phyloP scores from a whole-genome alignment of 2,888 invertebrate species.

The Phytoseiulus persimilis region DNA sequence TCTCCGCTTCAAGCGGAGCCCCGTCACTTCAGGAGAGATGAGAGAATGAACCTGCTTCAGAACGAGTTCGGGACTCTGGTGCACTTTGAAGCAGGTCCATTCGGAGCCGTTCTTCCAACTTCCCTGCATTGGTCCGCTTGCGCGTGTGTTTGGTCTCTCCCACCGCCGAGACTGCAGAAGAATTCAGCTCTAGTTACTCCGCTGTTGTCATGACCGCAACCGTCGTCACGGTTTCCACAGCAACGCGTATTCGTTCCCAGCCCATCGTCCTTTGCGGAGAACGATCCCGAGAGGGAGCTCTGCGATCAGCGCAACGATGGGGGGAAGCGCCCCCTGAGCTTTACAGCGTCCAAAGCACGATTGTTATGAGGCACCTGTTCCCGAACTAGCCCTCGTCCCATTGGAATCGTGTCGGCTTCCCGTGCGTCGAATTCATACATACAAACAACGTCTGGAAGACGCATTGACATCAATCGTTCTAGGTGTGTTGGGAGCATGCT shows the following conservation, averaged over 20 bases:
- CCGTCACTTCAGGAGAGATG: not conserved
- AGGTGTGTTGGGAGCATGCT: not conserved
- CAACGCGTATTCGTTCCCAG: not conserved
- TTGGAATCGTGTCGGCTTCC: not conserved
- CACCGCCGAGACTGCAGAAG: not conserved
- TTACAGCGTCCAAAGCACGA: not conserved
- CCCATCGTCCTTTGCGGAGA: not conserved
- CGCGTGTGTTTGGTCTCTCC: not conserved
- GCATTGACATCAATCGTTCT: not conserved
- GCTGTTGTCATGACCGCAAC: not conserved
- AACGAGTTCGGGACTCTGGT: not conserved
- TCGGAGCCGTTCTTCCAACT: not conserved
- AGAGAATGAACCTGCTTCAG: not conserved
- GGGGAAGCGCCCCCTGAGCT: not conserved
- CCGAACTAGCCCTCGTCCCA: not conserved
- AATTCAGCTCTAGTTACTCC: not conserved
- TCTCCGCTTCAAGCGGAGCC: too few relatives aligned
- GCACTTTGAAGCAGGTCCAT: not conserved
- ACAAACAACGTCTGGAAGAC: not conserved
- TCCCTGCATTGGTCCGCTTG: not conserved
- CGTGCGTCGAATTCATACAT: not conserved
- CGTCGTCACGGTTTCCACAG: not conserved
- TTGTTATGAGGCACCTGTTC: not conserved
- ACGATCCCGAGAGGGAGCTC: not conserved
- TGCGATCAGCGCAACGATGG: not conserved